Base-by-base conservation (phyloP, 2,888 invertebrate genomes). In the Frankliniella fusca region DNA sequence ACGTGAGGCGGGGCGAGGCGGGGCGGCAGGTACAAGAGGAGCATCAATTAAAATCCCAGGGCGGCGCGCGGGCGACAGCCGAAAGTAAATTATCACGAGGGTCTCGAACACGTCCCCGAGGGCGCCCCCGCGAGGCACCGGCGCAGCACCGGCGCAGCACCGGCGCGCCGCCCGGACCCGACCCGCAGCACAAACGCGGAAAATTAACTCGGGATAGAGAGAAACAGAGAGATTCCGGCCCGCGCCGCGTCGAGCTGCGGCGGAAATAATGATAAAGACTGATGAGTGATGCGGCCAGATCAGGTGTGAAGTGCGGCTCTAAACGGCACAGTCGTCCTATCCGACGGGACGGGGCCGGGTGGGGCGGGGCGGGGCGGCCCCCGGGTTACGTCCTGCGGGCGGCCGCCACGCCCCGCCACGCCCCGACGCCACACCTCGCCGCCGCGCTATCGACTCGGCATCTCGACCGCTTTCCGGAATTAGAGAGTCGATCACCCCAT, bases 401-500 rank as follows among this genome's bases (percentile, higher is more conserved):
- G 38, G 38, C 61, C 61, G 61, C 61, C 61, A 61, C 61, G 61
- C 61, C 61, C 61, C 61, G 61, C 61, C 61, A 61, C 61, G 61
- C 61, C 61, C 61, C 61, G 54, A n/a, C 61, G 61, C 70, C 23
- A 12, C 70, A 76, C 70, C 70, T 76, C 27, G 70, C 23, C 70
- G 70, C 70, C 70, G 18, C 18, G 23, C 70, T 76, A 76, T 76
- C 70, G 12, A 23, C 70, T 12, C 70, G 27, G 27, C 70, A 76
- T 76, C 70, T 76, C 23, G 27, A 9, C 70, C 27, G 70, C 70
- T 76, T 76, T 76, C 70, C 27, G 70, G 70, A 76, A 76, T 76
- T 76, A 76, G 70, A 76, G 70, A 76, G 70, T 76, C 70, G 70
- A 76, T 76, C 70, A 76, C 70, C 70, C 70, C 27, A 76, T 76